Percentiles rank a stretch among this genome's conserved stretches.
These are phyloP conservation scores for Ostrea denselamellosa DNA, from an alignment of 1,140 invertebrate genomes.

Conservation along the genomic window DNA sequence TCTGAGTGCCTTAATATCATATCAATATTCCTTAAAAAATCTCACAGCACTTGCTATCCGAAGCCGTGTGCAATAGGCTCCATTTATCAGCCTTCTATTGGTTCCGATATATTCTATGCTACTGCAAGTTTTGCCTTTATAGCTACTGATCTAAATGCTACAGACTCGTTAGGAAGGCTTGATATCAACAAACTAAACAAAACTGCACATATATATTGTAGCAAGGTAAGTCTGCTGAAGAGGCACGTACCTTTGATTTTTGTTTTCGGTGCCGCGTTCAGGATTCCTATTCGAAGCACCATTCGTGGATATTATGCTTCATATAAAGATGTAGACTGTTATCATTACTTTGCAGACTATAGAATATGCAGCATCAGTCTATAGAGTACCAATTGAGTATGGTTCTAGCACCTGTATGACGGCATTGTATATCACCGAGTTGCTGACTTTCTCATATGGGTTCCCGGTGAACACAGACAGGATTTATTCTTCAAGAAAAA, in stretches of 20 bases:
- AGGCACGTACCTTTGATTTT: background rate
- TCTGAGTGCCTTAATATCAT: conserved; percentile 66
- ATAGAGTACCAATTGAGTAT: conserved; percentile 50
- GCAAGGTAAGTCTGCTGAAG: conserved; percentile 56
- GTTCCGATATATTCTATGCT: conserved; percentile 69
- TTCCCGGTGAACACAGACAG: conserved; percentile 58
- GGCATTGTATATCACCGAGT: conserved; percentile 65
- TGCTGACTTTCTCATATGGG: conserved; percentile 62
- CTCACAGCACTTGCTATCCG: conserved; percentile 67
- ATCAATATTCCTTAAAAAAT: conserved; percentile 61
- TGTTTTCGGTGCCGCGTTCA: background rate
- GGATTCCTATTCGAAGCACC: background rate
- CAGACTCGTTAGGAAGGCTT: conserved; percentile 58
- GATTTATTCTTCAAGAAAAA: conserved; percentile 14
- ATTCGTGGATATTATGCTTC: background rate
- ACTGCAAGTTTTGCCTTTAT: conserved; percentile 69
- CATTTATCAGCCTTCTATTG: conserved; percentile 71
- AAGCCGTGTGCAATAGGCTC: conserved; percentile 73
- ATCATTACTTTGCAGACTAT: conserved; percentile 51
- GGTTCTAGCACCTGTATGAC: conserved; percentile 67
- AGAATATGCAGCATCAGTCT: conserved; percentile 51
- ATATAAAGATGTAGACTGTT: background rate
- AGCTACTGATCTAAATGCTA: conserved; percentile 59
- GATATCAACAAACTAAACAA: conserved; percentile 62
- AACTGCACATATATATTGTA: conserved; percentile 62